These are phyloP conservation scores for Globicephala melas DNA, from an alignment of 2,113 vertebrate species.

Conservation along the genomic window DNA sequence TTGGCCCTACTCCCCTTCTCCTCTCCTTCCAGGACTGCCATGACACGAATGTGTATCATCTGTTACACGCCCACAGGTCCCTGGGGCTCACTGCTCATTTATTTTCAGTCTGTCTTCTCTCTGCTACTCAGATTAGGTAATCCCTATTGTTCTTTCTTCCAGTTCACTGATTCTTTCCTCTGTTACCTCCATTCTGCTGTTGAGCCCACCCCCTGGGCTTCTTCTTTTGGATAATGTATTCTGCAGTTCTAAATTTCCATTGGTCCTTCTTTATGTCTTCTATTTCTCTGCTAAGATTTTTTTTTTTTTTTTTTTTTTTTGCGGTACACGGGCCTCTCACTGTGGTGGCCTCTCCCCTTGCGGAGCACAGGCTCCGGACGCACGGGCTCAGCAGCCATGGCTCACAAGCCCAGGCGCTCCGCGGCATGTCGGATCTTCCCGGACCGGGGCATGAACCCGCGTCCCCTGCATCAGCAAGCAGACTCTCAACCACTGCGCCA, in stretches of 20 bases:
- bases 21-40: neutral
- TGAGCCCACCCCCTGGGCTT: neutral
- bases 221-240: neutral
- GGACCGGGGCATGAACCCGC: too few relatives aligned
- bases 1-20: neutral
- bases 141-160: neutral
- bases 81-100: neutral
- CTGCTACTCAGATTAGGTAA: neutral
- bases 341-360: too few relatives aligned
- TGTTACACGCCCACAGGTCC: too few relatives aligned
- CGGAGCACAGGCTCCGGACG: too few relatives aligned
- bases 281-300: neutral
- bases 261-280: neutral
- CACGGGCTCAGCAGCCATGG: too few relatives aligned
- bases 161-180: neutral
- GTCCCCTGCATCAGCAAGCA: too few relatives aligned
- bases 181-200: neutral
- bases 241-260: neutral
- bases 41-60: neutral
- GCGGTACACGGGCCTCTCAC: too few relatives aligned
- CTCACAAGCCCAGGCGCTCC: rapidly evolving
- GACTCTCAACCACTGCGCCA: too few relatives aligned
- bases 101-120: neutral
- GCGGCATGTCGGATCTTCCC: too few relatives aligned
- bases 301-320: too few relatives aligned